These are phyloP conservation scores for Brachypalpus laphriformis DNA, from an alignment of 2,888 invertebrate genomes.

Conservation along the genomic window DNA sequence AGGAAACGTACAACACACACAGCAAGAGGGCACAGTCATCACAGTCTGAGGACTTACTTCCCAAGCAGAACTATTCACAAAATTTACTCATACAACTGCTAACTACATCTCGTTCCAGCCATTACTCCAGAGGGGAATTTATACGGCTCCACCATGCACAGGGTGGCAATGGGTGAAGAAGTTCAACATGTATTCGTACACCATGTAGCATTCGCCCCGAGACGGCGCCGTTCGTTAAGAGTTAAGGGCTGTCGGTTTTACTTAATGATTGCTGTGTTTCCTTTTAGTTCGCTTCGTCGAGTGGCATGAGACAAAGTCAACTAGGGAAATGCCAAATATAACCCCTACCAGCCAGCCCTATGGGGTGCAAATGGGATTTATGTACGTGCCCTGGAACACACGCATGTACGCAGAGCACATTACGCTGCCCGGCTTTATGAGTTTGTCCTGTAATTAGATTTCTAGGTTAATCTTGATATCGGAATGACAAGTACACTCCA, in stretches of 20 bases:
- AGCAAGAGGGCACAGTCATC: not conserved
- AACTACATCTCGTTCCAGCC: constrained; percentile 5
- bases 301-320: not conserved
- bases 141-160: constrained; percentile 45
- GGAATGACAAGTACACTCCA: constrained; percentile 22
- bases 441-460: constrained; percentile 65
- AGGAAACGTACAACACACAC: constrained; percentile 6
- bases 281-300: constrained; percentile 1
- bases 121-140: constrained; percentile 13
- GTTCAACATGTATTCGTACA: constrained; percentile 28
- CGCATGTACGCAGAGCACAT: constrained; percentile 10
- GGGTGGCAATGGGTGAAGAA: constrained; percentile 18
- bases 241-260: constrained; percentile 69
- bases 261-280: constrained; percentile 59
- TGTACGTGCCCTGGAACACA: constrained; percentile 44
- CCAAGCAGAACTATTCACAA: constrained; percentile 38
- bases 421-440: constrained; percentile 55
- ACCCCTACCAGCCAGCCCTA: not conserved
- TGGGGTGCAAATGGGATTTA: constrained; percentile 54
- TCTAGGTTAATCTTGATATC: constrained; percentile 70
- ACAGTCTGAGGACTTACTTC: constrained; percentile 9
- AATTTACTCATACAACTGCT: constrained; percentile 30
- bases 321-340: too few species aligned
- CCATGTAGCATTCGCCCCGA: constrained; percentile 49
- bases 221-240: constrained; percentile 56